A percentile compares a stretch with the other conserved stretches of the same genome.
Conservation (phyloP, 2,797 vertebrate species). For the Channallabes apus region DNA sequence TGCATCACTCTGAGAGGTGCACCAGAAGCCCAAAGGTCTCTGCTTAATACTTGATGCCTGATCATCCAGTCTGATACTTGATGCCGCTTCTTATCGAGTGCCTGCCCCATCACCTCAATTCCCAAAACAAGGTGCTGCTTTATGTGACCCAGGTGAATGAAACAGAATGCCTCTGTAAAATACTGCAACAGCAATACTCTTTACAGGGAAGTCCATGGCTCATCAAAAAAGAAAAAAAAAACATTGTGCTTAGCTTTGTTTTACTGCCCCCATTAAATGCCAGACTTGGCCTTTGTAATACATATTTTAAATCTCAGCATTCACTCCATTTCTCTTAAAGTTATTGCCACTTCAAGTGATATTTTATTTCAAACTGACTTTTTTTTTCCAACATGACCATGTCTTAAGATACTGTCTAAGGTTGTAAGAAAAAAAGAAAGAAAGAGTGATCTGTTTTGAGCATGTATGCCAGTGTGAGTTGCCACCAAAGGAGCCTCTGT, state of each 20-base stretch:
- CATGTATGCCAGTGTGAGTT: conserved; percentile 42
- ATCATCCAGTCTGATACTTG: conserved; percentile 22
- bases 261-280: conserved; percentile 66
- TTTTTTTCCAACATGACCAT: not conserved
- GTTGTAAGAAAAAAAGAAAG: not conserved
- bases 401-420: not conserved
- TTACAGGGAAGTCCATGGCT: conserved; percentile 28
- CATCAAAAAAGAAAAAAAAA: conserved; percentile 67
- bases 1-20: conserved; percentile 33
- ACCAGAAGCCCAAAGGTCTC: conserved; percentile 56
- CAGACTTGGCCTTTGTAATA: conserved; percentile 62
- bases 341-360: not conserved
- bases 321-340: conserved; percentile 35
- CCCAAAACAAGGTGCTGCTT: conserved; percentile 43
- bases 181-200: conserved; percentile 27
- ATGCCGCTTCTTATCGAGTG: conserved; percentile 31
- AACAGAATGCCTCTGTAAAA: conserved; percentile 30
- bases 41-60: conserved; percentile 56
- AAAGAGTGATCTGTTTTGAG: conserved; percentile 19
- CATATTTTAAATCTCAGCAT: conserved; percentile 30
- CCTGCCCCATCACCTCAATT: conserved; percentile 38
- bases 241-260: conserved; percentile 57
- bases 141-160: conserved; percentile 32
- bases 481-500: conserved; percentile 47
- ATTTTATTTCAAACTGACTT: conserved; percentile 18